These are phyloP conservation scores for Fragum fragum DNA, from an alignment of 2,888 invertebrate genomes.

Conservation along the genomic window DNA sequence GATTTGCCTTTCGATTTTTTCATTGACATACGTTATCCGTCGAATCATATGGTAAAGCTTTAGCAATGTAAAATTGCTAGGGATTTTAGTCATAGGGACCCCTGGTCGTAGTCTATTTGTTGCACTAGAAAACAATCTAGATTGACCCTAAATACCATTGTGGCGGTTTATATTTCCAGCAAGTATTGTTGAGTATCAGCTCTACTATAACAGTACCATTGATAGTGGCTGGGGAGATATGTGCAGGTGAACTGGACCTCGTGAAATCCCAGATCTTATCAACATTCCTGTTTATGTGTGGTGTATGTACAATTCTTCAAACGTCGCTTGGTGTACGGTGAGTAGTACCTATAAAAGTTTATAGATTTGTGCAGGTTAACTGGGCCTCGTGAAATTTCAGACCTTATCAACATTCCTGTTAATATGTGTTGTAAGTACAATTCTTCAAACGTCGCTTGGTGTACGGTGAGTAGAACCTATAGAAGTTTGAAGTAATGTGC, in stretches of 20 bases:
- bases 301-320: slow-evolving; percentile 80
- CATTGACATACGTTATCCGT: too few relatives aligned
- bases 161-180: slow-evolving; percentile 67
- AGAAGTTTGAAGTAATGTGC: too few relatives aligned
- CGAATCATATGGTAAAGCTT: neutral
- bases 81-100: neutral
- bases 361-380: too few relatives aligned
- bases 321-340: slow-evolving; percentile 79
- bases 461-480: slow-evolving; percentile 81
- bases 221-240: slow-evolving; percentile 77
- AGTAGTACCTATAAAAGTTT: too few relatives aligned
- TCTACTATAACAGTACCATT: slow-evolving; percentile 81
- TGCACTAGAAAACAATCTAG: neutral
- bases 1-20: too few relatives aligned
- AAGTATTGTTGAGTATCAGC: slow-evolving; percentile 79
- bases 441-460: slow-evolving; percentile 78
- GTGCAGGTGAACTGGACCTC: slow-evolving; percentile 75
- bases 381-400: slow-evolving; percentile 77
- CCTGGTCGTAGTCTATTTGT: neutral
- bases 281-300: slow-evolving; percentile 82
- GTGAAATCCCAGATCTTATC: slow-evolving; percentile 80
- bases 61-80: neutral
- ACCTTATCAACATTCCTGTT: slow-evolving; percentile 82
- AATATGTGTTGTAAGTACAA: slow-evolving; percentile 81
- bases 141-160: neutral